phyloP scores from a whole-genome alignment of 2,113 vertebrate genomes.

The Hucho hucho region DNA sequence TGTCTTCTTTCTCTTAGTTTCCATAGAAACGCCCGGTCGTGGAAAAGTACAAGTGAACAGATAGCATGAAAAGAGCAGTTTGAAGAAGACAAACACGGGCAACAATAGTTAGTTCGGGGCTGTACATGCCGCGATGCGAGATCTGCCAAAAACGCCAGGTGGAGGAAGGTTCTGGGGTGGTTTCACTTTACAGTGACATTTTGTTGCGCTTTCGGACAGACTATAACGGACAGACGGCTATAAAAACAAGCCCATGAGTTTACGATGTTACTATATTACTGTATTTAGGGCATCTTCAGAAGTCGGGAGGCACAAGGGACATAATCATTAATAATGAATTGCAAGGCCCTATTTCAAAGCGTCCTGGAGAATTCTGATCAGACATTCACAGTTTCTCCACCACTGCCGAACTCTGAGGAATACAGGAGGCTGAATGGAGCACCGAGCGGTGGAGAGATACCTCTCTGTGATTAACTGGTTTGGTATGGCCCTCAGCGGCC shows the following conservation, averaged over 20 bases:
- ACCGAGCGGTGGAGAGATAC: conserved; percentile 15
- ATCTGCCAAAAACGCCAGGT: conserved; percentile 19
- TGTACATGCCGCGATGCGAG: not conserved
- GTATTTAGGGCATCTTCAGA: conserved; percentile 59
- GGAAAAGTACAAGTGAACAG: conserved; percentile 58
- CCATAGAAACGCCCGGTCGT: conserved; percentile 65
- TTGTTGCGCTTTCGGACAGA: conserved; percentile 1
- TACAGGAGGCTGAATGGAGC: conserved; percentile 10
- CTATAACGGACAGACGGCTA: not conserved
- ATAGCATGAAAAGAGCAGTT: conserved; percentile 39
- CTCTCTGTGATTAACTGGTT: conserved; percentile 14
- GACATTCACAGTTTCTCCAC: conserved; percentile 10
- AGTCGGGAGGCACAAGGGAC: conserved; percentile 19
- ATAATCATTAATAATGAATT: conserved; percentile 60
- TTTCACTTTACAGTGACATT: not conserved
- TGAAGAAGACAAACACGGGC: not conserved
- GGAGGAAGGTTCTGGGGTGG: not conserved
- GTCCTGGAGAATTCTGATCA: conserved; percentile 39
- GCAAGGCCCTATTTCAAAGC: conserved; percentile 42
- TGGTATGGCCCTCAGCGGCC: conserved; percentile 2
- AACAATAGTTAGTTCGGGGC: not conserved
- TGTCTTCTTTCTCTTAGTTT: conserved; percentile 54
- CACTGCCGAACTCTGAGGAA: not conserved
- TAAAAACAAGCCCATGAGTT: conserved; percentile 23
- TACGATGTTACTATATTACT: conserved; percentile 35